phyloP scores from a whole-genome alignment of 2,113 vertebrate species.

The Clinocottus analis region DNA sequence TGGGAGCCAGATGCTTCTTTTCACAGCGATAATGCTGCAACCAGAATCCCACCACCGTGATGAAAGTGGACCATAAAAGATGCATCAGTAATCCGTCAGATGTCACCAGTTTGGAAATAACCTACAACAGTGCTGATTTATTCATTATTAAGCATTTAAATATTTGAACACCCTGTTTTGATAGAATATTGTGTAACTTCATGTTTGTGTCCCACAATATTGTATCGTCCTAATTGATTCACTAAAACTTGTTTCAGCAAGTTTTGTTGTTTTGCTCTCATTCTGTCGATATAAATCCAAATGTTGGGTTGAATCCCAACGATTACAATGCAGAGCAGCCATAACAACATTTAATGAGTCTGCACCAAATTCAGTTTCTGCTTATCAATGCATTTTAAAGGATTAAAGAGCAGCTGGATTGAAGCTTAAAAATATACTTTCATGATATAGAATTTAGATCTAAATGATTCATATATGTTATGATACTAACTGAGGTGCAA shows the following conservation, averaged over 20 bases:
- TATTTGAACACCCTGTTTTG: conserved; percentile 36
- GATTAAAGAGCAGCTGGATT: background rate
- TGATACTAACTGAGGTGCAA: background rate
- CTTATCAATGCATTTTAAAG: background rate
- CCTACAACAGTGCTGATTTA: conserved; percentile 44
- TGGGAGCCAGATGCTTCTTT: conserved; percentile 56
- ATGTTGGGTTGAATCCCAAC: background rate
- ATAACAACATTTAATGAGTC: background rate
- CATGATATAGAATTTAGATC: background rate
- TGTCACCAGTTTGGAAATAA: conserved; percentile 56
- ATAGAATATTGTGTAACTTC: conserved; percentile 21
- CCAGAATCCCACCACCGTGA: conserved; percentile 21
- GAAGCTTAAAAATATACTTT: background rate
- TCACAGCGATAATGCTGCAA: conserved; percentile 36
- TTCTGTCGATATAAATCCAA: conserved; percentile 19
- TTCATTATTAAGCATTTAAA: conserved; percentile 45
- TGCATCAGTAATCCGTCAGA: conserved; percentile 47
- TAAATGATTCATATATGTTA: background rate
- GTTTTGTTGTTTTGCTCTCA: background rate
- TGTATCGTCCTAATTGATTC: conserved; percentile 15
- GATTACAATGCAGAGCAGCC: conserved; percentile 21
- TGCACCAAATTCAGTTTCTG: background rate
- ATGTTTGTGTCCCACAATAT: conserved; percentile 9
- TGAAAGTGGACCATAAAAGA: conserved; percentile 53
- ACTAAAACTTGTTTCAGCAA: conserved; percentile 3